These are phyloP conservation scores for Ptychobarbus kaznakovi DNA, from an alignment of 2,797 vertebrate species.

Conservation along the genomic window DNA sequence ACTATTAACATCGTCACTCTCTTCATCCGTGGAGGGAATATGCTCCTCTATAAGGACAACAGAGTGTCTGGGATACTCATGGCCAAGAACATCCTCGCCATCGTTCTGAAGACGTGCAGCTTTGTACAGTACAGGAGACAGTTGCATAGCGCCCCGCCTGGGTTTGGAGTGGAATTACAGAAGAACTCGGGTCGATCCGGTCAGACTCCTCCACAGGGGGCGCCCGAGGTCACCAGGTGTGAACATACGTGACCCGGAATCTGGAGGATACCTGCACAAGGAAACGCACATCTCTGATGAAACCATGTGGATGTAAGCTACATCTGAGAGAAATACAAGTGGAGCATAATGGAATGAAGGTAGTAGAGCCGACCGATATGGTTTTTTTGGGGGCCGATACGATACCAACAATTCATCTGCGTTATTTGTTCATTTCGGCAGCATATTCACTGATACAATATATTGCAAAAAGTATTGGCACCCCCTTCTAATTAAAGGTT, in stretches of 20 bases:
- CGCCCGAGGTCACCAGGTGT: slow-evolving; percentile 77
- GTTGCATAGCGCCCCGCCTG: slow-evolving; percentile 70
- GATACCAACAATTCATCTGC: too few relatives aligned
- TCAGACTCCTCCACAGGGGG: slow-evolving; percentile 69
- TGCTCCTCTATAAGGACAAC: slow-evolving; percentile 83
- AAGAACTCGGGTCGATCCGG: slow-evolving; percentile 71
- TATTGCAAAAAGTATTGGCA: too few relatives aligned
- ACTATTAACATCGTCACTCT: slow-evolving; percentile 84
- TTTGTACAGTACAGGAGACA: slow-evolving; percentile 86
- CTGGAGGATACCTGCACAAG: too few relatives aligned
- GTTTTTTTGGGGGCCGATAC: too few relatives aligned
- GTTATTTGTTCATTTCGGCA: too few relatives aligned
- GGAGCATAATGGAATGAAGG: background rate
- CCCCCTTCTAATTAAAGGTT: too few relatives aligned
- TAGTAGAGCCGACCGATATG: background rate
- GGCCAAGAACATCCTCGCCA: slow-evolving; percentile 85
- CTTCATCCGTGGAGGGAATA: slow-evolving; percentile 86
- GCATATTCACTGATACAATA: too few relatives aligned
- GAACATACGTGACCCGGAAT: slow-evolving; percentile 81
- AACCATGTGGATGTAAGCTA: background rate
- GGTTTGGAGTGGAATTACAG: slow-evolving; percentile 75
- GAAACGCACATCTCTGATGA: background rate
- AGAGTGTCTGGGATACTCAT: slow-evolving; percentile 85
- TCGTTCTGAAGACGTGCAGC: slow-evolving; percentile 82
- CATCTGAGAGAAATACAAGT: background rate